Base-by-base conservation (phyloP, 2,113 vertebrate species). In the Trogon surrucura region DNA sequence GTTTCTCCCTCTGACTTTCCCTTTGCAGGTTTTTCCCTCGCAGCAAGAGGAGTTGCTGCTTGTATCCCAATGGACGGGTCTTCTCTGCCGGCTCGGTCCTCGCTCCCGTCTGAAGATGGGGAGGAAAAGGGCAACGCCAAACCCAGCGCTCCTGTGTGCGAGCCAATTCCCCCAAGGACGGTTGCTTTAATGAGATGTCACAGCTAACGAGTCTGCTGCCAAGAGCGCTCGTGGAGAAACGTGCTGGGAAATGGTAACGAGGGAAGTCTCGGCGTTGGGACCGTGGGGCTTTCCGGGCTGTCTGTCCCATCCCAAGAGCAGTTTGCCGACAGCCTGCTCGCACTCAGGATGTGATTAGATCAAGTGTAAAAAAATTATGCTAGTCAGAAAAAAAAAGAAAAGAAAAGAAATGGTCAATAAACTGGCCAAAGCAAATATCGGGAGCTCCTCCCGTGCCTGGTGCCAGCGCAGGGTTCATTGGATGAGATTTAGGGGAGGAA, bases 161-260 rank as follows among this genome's bases (percentile, higher is more conserved):
- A 78, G 89, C 91, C 85, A 54, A 2, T 88, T 85, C 60, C 92
- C 88, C 74, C 87, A 23, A 67, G 95, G 65, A 89, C 1, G 6
- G 48, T 2, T 70, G 89, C 80, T 85, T 91, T 92, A 87, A 90
- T 82, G 84, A 89, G 74, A 54, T 85, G 81, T 91, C 74, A 50
- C 66, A 25, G 81, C 57, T 92, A 89, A 89, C 8, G 34, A 92
- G 77, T 38, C 84, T 91, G 45, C 89, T 87, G 92, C 91, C 92
- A 93, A 41, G 80, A 48, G 64, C 0, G 6, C 70, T 94, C 6
- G 0, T 11, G 80, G 74, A 88, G 88, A 48, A 91, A 81, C 20
- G 20, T 78, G 89, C 89, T 94, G 91, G 85, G 72, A 72, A 92
- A 80, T 32, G 92, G 94, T 15, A 93, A 88, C 6, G 2, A 71